A percentile compares a stretch with the other conserved stretches of the same genome.
These are phyloP conservation scores for Anoplopoma fimbria DNA, from an alignment of 2,113 vertebrate species.

Conservation along the genomic window DNA sequence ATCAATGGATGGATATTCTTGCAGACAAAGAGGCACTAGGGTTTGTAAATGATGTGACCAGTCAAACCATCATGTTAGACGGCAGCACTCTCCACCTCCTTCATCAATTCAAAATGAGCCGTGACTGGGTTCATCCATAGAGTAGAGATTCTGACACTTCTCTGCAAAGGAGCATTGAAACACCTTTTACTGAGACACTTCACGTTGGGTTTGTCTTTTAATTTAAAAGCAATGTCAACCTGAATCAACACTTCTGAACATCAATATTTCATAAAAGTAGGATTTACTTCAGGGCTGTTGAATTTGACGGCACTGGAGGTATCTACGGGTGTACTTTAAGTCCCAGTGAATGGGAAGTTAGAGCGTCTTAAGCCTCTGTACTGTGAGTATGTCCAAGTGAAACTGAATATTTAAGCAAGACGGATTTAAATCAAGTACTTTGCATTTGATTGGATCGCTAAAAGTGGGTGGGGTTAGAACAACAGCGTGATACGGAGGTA, in stretches of 20 bases:
- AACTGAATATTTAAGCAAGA: no score
- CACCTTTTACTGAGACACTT: background rate
- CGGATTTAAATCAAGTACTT: no score
- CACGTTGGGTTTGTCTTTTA: background rate
- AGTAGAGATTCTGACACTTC: background rate
- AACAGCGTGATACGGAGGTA: no score
- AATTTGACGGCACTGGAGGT: background rate
- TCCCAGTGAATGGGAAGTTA: no score
- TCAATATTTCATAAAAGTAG: background rate
- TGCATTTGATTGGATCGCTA: no score
- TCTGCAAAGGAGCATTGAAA: background rate
- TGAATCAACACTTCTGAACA: background rate
- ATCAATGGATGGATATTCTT: background rate
- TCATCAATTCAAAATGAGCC: background rate
- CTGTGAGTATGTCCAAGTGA: no score
- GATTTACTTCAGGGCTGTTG: background rate
- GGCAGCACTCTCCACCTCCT: background rate
- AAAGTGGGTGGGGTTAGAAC: no score
- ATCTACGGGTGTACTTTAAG: background rate
- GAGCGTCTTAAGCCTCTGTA: no score
- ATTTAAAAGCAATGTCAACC: background rate
- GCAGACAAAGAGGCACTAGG: no score
- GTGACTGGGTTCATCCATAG: background rate
- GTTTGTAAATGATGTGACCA: background rate
- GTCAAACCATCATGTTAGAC: background rate